Evolutionary conservation across 2,888 invertebrate genomes (phyloP), one percentile per base, ranked within the genome.

Genomic region (Isotomurus palustris): DNA sequence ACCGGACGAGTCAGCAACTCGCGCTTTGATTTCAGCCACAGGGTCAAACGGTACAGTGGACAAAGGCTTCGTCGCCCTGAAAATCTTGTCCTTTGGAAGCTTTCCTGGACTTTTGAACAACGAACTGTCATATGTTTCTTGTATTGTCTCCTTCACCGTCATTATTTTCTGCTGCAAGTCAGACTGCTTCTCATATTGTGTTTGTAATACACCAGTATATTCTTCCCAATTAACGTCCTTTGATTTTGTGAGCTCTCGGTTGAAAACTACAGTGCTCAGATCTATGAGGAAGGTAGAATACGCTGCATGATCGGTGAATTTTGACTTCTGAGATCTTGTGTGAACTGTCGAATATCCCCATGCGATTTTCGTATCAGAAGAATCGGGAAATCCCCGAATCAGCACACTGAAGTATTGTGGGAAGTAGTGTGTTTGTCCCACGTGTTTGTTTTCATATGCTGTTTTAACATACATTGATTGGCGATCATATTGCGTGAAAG

Each of bases 401-500:
- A 68, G 49, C n/a, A 68, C 44, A 24, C 66, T 65, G 43, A 57
- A 64, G 32, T 58, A 45, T n/a, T 64, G 64, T 2, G 68, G 68
- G 21, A 68, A 52, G 43, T 62, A 65, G 8, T 64, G 19, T 2
- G 66, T 60, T 24, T 53, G 58, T 8, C 65, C 65, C 19, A 64
- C 48, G 21, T 61, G 60, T 0, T 59, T 49, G 2, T 53, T 19
- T 2, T 2, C 19, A 25, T 44, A 60, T 17, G 27, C n/a, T 10
- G 14, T 10, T n/a, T n/a, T n/a, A n/a, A n/a, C n/a, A n/a, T n/a
- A n/a, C n/a, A n/a, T n/a, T n/a, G n/a, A n/a, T n/a, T n/a, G n/a
- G n/a, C n/a, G n/a, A 32, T 32, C 32, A 8, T 8, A 10, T 8
- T 32, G 8, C 14, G 32, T 32, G 14, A 32, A 32, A 10, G 40